Base-by-base conservation (phyloP, 2,888 invertebrate species). In the Coecobrya sp. region DNA sequence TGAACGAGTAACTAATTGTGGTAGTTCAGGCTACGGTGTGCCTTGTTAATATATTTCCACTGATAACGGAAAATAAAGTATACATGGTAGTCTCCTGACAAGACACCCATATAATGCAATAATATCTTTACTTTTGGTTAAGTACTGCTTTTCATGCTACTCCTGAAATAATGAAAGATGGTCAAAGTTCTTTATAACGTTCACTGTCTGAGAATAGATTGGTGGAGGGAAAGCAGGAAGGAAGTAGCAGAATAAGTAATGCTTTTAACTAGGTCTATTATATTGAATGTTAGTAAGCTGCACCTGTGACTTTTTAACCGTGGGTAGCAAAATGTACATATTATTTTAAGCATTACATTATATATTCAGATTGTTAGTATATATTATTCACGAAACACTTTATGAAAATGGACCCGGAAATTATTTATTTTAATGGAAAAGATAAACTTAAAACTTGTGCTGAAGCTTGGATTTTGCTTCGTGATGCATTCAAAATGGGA, bases 401-500 rank as follows among this genome's bases (percentile, higher is more conserved):
- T 10, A 65, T n/a, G 65, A 65, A 65, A 65, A 11, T 65, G 65
- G 7, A 65, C 19, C 27, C 27, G 65, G 65, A 27, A 11, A 27
- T 65, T 65, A 19, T 59, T 19, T 22, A 59, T 59, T 65, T 27
- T 65, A 65, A 65, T 65, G 65, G 65, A 65, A 65, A 65, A 27
- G 27, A 10, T 22, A 65, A 65, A 11, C 19, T 65, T 13, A 65
- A 65, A 65, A 5, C 27, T 27, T 2, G 65, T 11, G 1, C 16
- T 13, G 10, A 16, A 13, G 0, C 11, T 65, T 65, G 27, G 65
- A 10, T 0, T 19, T 27, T 65, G 10, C 11, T 25, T 65, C 7
- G 5, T 19, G n/a, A n/a, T 59, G 52, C 52, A 52, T 52, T 16
- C 11, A 52, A 27, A 65, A 65, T 65, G 10, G 27, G 1, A 65